phyloP scores from a whole-genome alignment of 2,888 invertebrate genomes.

The Myopa tessellatipennis region DNA sequence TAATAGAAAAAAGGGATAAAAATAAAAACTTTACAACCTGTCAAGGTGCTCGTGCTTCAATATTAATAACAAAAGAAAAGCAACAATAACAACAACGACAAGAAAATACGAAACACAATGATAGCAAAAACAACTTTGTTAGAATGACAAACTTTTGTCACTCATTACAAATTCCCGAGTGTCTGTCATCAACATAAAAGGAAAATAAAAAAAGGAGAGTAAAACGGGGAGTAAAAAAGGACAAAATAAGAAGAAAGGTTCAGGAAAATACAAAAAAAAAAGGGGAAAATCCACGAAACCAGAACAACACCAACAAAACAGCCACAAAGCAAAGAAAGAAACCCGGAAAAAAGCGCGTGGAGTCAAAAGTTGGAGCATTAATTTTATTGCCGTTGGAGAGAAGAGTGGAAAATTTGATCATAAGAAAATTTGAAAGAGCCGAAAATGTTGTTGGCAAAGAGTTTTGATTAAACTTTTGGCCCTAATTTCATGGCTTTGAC shows the following conservation, averaged over 20 bases:
- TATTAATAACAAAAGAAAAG: not conserved
- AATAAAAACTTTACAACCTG: conserved; percentile 9
- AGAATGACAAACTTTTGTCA: conserved; percentile 39
- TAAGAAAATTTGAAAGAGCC: conserved; percentile 31
- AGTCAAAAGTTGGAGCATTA: conserved; percentile 42
- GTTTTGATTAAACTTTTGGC: conserved; percentile 41
- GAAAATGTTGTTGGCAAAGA: conserved; percentile 40
- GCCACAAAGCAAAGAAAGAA: not conserved
- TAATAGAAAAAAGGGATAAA: too few species aligned
- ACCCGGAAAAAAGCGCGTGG: not conserved
- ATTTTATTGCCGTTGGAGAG: conserved; percentile 42
- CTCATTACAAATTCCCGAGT: conserved; percentile 43
- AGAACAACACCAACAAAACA: not conserved
- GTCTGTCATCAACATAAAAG: conserved; percentile 9
- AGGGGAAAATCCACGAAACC: not conserved
- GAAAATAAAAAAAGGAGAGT: not conserved
- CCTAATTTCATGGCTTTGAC: conserved; percentile 41
- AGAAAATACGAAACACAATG: conserved; percentile 13
- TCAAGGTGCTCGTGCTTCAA: too few species aligned
- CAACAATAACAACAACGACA: conserved; percentile 27
- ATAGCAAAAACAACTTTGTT: conserved; percentile 26
- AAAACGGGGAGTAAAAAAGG: not conserved
- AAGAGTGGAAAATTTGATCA: conserved; percentile 19
- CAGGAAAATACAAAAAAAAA: not conserved
- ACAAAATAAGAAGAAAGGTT: not conserved